Evolutionary conservation across 2,888 invertebrate species (phyloP).

Genomic region (Agrotis puta): DNA sequence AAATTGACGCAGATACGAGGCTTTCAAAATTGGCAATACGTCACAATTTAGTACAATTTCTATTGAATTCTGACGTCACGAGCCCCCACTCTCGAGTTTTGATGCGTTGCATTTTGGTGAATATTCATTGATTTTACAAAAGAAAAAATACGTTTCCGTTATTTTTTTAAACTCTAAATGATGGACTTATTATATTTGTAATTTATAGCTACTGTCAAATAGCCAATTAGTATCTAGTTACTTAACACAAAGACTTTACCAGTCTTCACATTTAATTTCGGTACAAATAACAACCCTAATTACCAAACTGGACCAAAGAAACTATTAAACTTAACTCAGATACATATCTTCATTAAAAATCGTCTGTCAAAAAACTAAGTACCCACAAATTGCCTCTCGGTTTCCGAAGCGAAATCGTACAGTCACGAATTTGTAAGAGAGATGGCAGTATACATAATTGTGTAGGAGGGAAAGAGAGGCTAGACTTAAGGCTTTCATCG

Average conservation of each 20-base stretch:
- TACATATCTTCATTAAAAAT: conserved; percentile 73
- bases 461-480: conserved; percentile 57
- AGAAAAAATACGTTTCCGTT: no score
- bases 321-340: conserved; percentile 56
- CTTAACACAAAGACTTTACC: neutral
- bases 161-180: no score
- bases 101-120: no score
- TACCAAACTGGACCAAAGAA: conserved; percentile 27
- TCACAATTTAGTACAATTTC: no score
- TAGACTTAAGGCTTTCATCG: conserved; percentile 68
- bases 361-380: conserved; percentile 73
- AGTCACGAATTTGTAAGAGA: conserved; percentile 84
- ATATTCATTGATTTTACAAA: no score
- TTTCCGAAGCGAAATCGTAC: conserved; percentile 78
- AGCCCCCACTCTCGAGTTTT: no score
- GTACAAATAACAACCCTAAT: conserved; percentile 25
- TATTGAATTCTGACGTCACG: no score
- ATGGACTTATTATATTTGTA: no score
- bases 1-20: no score
- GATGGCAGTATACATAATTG: conserved; percentile 57
- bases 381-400: conserved; percentile 71
- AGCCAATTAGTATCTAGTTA: no score
- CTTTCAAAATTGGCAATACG: no score
- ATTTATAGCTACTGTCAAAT: no score
- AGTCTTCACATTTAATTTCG: neutral